Conservation (phyloP, 2,888 invertebrate genomes). For the Rhagophthalmus giganteus region DNA sequence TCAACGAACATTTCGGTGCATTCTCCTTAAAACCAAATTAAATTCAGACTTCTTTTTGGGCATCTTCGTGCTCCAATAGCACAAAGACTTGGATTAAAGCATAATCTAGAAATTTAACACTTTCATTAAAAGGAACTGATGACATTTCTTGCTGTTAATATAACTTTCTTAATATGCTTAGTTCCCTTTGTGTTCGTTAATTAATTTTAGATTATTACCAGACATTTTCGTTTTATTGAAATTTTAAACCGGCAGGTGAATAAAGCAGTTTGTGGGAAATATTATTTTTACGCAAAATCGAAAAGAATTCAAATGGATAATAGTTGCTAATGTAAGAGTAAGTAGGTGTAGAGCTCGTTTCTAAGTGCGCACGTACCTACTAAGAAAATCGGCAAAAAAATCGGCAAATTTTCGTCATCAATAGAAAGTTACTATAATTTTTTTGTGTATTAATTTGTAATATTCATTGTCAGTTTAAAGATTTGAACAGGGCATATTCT, state of each 20-base stretch:
- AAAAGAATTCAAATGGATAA: no score
- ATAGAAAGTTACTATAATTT: no score
- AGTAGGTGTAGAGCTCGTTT: no score
- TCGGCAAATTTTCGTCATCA: no score
- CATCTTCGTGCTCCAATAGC: slow-evolving; percentile 13
- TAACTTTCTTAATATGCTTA: slow-evolving; percentile 18
- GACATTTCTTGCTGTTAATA: slow-evolving; percentile 8
- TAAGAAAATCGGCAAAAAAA: no score
- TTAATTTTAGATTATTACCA: slow-evolving; percentile 11
- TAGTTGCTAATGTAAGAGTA: no score
- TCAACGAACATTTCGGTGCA: slow-evolving; percentile 18
- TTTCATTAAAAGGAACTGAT: slow-evolving; percentile 17
- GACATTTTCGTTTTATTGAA: slow-evolving; percentile 3
- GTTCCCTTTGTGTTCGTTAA: slow-evolving; percentile 8
- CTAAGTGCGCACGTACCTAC: no score
- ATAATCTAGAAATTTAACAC: slow-evolving; percentile 22
- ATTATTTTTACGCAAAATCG: no score
- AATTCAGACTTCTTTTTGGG: slow-evolving; percentile 21
- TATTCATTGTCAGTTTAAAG: no score
- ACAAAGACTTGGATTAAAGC: slow-evolving; percentile 15
- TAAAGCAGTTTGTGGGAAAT: no score
- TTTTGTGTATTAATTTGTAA: no score
- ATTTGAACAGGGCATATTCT: no score
- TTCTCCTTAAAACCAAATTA: slow-evolving; percentile 21
- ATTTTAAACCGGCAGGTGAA: neutral